A percentile compares a stretch with the other conserved stretches of the same genome.
Conservation (phyloP, 2,797 vertebrate genomes). For the Discoglossus pictus region DNA sequence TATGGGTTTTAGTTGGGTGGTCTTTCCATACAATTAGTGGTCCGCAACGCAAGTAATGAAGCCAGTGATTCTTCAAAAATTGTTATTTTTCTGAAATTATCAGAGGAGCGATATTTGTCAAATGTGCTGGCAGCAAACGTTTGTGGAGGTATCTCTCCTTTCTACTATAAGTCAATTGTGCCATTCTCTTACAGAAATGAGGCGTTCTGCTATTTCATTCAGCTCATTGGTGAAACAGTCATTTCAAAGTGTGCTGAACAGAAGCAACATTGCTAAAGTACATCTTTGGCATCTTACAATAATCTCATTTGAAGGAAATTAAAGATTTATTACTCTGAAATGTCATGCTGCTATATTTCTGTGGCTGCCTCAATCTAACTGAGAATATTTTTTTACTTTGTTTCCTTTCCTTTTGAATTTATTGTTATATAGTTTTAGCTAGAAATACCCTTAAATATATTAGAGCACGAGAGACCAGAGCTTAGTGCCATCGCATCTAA, state of each 20-base stretch:
- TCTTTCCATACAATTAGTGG: slow-evolving; percentile 17
- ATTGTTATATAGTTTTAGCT: too few species aligned
- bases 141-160: slow-evolving; percentile 20
- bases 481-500: too few species aligned
- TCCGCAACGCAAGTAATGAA: slow-evolving; percentile 19
- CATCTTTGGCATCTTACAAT: slow-evolving; percentile 9
- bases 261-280: background rate
- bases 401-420: background rate
- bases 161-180: slow-evolving; percentile 39
- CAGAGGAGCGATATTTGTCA: slow-evolving; percentile 5
- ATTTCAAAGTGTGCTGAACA: slow-evolving; percentile 36
- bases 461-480: too few species aligned
- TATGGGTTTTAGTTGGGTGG: slow-evolving; percentile 26
- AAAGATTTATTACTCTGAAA: slow-evolving; percentile 29
- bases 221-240: slow-evolving; percentile 18
- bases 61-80: slow-evolving; percentile 44
- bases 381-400: slow-evolving; percentile 2
- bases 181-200: slow-evolving; percentile 45
- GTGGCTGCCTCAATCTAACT: slow-evolving; percentile 8
- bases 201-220: slow-evolving; percentile 13
- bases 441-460: too few species aligned
- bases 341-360: slow-evolving; percentile 14
- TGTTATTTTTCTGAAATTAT: slow-evolving; percentile 43
- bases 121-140: slow-evolving; percentile 4
- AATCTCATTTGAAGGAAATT: background rate